phyloP scores from a whole-genome alignment of 1,140 invertebrate species.

The Hesperophylax magnus region DNA sequence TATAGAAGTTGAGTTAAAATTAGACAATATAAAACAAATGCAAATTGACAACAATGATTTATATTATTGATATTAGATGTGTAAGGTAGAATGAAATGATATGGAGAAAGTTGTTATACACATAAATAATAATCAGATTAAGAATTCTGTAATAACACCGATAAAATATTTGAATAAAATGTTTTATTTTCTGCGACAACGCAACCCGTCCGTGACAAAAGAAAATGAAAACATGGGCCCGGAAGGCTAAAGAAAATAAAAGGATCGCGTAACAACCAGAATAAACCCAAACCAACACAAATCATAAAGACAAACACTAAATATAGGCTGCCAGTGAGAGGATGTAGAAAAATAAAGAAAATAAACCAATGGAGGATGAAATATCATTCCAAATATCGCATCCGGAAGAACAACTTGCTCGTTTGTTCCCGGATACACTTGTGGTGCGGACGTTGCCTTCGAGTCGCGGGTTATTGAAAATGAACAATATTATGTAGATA shows the following conservation, averaged over 20 bases:
- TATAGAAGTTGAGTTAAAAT: no score
- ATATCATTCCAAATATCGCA: slow-evolving; percentile 34
- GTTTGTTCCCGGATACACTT: slow-evolving; percentile 30
- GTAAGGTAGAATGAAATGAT: no score
- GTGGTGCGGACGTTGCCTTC: neutral
- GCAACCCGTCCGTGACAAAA: slow-evolving; percentile 16
- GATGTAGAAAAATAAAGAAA: slow-evolving; percentile 32
- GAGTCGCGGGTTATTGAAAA: neutral
- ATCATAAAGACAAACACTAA: slow-evolving; percentile 47
- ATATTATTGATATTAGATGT: no score
- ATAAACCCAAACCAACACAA: slow-evolving; percentile 45
- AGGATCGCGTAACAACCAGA: slow-evolving; percentile 24
- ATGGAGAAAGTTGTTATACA: no score
- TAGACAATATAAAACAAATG: no score
- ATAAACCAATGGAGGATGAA: slow-evolving; percentile 30
- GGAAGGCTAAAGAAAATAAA: slow-evolving; percentile 49
- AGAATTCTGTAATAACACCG: neutral
- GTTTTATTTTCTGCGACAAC: slow-evolving; percentile 27
- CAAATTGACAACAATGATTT: no score
- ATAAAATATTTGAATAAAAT: slow-evolving; percentile 29
- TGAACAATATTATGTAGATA: neutral
- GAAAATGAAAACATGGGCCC: slow-evolving; percentile 33
- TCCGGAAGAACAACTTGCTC: slow-evolving; percentile 14
- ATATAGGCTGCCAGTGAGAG: slow-evolving; percentile 25
- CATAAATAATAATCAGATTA: neutral